Conservation (phyloP, 1,140 invertebrate genomes). For the Meloidogyne exigua region DNA sequence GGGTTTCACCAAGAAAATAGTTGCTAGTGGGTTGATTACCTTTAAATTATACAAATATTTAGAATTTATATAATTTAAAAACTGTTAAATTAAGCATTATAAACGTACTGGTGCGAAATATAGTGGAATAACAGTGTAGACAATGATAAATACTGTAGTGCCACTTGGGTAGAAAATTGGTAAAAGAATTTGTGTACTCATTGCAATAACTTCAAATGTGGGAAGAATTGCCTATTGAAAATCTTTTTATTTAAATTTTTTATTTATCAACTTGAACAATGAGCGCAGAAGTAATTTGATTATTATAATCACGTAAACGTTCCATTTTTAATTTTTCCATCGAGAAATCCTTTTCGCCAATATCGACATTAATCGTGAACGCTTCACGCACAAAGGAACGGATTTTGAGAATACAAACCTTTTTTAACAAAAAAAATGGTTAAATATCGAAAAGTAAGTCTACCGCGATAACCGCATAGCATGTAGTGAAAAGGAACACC, state of each 20-base stretch:
- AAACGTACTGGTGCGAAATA: slow-evolving; percentile 18
- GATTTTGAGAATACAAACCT: slow-evolving; percentile 24
- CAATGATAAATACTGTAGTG: slow-evolving; percentile 20
- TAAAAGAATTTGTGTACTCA: slow-evolving; percentile 20
- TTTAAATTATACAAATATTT: no score
- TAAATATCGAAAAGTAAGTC: not conserved
- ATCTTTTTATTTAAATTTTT: slow-evolving; percentile 4
- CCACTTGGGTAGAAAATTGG: slow-evolving; percentile 22
- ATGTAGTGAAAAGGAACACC: slow-evolving; percentile 22
- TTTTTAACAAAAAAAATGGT: not conserved
- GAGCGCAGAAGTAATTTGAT: slow-evolving; percentile 19
- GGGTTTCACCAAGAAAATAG: slow-evolving; percentile 20
- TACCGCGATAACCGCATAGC: slow-evolving; percentile 21
- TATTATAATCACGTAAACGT: slow-evolving; percentile 26
- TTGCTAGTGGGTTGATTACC: slow-evolving; percentile 21
- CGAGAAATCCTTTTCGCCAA: not conserved
- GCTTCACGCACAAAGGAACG: slow-evolving; percentile 13
- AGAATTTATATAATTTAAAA: no score
- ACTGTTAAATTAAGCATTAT: not conserved
- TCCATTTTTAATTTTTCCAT: slow-evolving; percentile 4
- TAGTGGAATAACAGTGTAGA: slow-evolving; percentile 18
- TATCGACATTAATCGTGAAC: not conserved
- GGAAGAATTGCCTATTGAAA: slow-evolving; percentile 14
- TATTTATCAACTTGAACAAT: slow-evolving; percentile 9
- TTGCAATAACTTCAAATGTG: slow-evolving; percentile 18